phyloP scores from a whole-genome alignment of 2,888 invertebrate genomes.

The Acheta domesticus region DNA sequence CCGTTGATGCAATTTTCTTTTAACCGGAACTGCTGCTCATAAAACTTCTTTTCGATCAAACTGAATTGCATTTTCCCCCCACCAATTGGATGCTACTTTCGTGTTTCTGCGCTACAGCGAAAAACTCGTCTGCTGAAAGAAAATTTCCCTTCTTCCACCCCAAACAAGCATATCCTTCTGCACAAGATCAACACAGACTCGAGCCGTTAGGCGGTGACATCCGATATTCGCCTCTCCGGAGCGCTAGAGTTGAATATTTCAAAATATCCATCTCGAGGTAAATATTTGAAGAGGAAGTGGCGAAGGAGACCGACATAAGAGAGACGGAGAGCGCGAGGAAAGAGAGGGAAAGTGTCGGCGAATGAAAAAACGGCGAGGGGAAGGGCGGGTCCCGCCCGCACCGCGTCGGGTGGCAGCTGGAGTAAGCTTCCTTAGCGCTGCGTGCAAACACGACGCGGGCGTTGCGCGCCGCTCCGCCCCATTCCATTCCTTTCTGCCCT shows the following conservation, averaged over 20 bases:
- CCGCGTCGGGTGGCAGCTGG: not conserved
- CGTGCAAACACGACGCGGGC: not conserved
- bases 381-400: not conserved
- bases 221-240: not conserved
- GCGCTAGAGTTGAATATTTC: constrained; percentile 1
- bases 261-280: not conserved
- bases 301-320: not conserved
- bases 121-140: not conserved
- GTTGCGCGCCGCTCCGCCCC: not conserved
- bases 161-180: not conserved
- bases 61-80: not conserved
- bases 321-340: not conserved
- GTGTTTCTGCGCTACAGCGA: not conserved
- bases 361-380: not conserved
- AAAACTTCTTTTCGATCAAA: not conserved
- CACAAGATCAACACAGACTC: not conserved
- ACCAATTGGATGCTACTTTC: not conserved
- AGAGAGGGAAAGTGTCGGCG: not conserved
- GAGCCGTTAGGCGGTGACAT: not conserved
- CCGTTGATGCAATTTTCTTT: no score
- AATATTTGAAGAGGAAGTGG: constrained; percentile 18
- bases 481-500: not conserved
- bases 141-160: not conserved
- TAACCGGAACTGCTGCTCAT: not conserved
- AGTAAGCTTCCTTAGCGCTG: not conserved